Evolutionary conservation across 2,797 vertebrate genomes (phyloP).

Genomic region (Peromyscus melanophrys): DNA sequence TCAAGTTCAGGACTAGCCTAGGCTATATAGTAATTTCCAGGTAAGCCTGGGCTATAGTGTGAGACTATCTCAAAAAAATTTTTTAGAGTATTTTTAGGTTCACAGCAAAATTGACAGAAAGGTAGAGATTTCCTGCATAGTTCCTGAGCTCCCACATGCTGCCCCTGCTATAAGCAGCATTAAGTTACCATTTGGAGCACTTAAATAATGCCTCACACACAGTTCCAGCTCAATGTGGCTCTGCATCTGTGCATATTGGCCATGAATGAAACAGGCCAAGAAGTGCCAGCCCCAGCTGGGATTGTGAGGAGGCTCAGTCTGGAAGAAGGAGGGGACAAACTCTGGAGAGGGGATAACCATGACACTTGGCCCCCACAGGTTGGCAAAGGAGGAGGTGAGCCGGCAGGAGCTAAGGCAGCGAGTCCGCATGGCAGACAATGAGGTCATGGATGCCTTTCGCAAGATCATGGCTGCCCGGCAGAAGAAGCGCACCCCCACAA

Average conservation of each 20-base stretch:
- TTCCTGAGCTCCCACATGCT: background rate
- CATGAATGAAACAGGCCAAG: rapidly evolving
- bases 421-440: constrained; percentile 97
- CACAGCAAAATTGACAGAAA: background rate
- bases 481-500: constrained; percentile 98
- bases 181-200: background rate
- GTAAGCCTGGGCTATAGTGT: background rate
- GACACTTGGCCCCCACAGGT: constrained; percentile 86
- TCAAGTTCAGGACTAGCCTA: background rate
- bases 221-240: background rate
- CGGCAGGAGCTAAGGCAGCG: constrained; percentile 97
- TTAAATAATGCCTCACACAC: background rate
- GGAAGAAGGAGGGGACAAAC: background rate
- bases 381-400: constrained; percentile 97
- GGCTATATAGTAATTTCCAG: background rate
- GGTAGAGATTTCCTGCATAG: background rate
- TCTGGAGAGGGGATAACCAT: background rate
- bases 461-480: constrained; percentile 99
- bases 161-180: background rate
- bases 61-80: background rate
- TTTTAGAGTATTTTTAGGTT: background rate
- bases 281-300: background rate
- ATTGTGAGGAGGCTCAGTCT: rapidly evolving
- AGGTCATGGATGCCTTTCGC: constrained; percentile 99
- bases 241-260: background rate